Evolutionary conservation across 23 tunicate genomes (phyloP).

Genomic region (Halocynthia aurantium): DNA sequence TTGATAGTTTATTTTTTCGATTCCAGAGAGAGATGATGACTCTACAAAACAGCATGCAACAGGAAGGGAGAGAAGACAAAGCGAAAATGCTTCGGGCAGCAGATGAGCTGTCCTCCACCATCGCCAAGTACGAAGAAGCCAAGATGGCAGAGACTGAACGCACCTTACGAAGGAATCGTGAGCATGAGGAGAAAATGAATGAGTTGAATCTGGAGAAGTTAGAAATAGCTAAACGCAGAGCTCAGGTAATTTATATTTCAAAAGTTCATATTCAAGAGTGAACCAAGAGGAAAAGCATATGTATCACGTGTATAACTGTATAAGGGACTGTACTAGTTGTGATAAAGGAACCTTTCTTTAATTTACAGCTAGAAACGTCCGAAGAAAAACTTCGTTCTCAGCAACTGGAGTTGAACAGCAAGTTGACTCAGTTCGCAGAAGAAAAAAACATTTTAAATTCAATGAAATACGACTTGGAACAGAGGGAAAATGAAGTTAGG

Average conservation of each 20-base stretch:
- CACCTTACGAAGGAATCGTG: slow-evolving; percentile 5
- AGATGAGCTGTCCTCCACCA: slow-evolving; percentile 21
- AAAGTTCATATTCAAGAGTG: neutral
- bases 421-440: neutral
- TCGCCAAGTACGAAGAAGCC: slow-evolving; percentile 12
- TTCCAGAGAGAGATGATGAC: slow-evolving; percentile 65
- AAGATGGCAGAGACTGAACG: slow-evolving; percentile 1
- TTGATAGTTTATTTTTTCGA: neutral
- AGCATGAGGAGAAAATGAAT: slow-evolving; percentile 9
- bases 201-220: slow-evolving; percentile 2
- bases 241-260: slow-evolving; percentile 2
- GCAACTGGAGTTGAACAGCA: neutral
- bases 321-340: neutral
- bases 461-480: slow-evolving; percentile 10
- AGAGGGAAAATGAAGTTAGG: slow-evolving; percentile 3
- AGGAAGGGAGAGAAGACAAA: slow-evolving; percentile 43
- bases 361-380: slow-evolving; percentile 14
- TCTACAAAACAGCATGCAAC: slow-evolving; percentile 38
- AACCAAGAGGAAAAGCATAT: too few relatives aligned
- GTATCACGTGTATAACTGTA: too few relatives aligned
- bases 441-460: slow-evolving; percentile 10
- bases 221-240: neutral
- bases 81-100: slow-evolving; percentile 37
- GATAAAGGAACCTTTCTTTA: neutral
- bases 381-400: slow-evolving; percentile 7